Conservation (phyloP, 2,888 invertebrate genomes). For the Aspidapion aeneum region DNA sequence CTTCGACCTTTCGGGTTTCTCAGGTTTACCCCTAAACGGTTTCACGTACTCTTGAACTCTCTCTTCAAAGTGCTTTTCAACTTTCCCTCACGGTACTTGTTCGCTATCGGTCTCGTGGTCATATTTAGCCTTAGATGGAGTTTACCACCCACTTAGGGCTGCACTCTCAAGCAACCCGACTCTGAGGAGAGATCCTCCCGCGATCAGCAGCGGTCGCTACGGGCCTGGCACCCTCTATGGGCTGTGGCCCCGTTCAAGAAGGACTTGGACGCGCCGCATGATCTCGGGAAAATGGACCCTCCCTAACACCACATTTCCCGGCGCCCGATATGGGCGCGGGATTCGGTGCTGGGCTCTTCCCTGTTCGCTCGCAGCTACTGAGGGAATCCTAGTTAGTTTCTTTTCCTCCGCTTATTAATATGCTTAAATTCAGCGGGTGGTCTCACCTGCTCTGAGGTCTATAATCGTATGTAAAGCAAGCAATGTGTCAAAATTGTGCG, state of each 20-base stretch:
- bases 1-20: constrained; percentile 39
- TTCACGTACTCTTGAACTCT: constrained; percentile 54
- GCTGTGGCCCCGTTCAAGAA: constrained; percentile 53
- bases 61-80: constrained; percentile 41
- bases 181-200: constrained; percentile 45
- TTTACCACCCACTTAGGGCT: constrained; percentile 58
- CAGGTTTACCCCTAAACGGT: constrained; percentile 45
- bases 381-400: constrained; percentile 60
- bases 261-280: constrained; percentile 49
- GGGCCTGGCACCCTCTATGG: constrained; percentile 55
- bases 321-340: neutral
- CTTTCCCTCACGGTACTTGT: constrained; percentile 52
- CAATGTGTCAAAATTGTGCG: too few species aligned
- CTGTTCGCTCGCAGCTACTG: constrained; percentile 61
- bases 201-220: constrained; percentile 44
- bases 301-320: constrained; percentile 51
- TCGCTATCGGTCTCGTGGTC: constrained; percentile 59
- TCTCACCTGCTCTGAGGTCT: constrained; percentile 11
- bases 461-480: too few species aligned
- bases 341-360: constrained; percentile 52
- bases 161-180: constrained; percentile 58
- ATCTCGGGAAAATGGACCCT: constrained; percentile 41
- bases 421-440: constrained; percentile 50
- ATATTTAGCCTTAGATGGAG: constrained; percentile 54
- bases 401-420: constrained; percentile 61